Evolutionary conservation across 2,888 invertebrate genomes (phyloP), one percentile per base, ranked within the genome.

Genomic region (Lepidochitona cinerea): DNA sequence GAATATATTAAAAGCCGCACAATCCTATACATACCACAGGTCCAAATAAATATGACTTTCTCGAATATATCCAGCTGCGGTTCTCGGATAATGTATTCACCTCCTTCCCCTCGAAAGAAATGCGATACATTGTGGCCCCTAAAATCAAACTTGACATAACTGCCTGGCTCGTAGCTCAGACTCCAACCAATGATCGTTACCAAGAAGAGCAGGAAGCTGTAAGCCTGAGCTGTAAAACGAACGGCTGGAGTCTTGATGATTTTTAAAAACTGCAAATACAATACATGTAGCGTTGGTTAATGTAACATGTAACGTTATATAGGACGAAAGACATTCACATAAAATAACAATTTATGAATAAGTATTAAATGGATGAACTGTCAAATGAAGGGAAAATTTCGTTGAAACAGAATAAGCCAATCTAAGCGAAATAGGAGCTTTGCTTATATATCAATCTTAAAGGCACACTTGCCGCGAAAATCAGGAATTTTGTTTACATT

Each of bases 191-290:
- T n/a, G 18, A 66, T 79, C 33, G 83, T 59, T 18, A 68, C 67
- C 36, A 83, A 77, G 72, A 83, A 83, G 35, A 80, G 52, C 29
- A 79, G 49, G 69, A 78, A 83, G 35, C 81, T 79, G 23, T 74
- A 71, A 18, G 83, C 78, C 68, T 81, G 80, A 4, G 78, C 80
- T 26, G 81, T 67, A 74, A 83, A 83, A 71, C 82, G 83, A 12
- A 83, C 79, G 53, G 79, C 77, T 29, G 83, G 83, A 26, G 81
- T 79, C 32, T 74, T 41, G 70, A 83, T 64, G 53, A 83, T 54
- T n/a, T 75, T 68, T 14, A 78, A 75, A 7, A 81, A 65, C 83
- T 80, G 69, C 6, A 75, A 54, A 35, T 36, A 66, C 37, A 66
- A 66, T 35, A 66, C 59, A n/a, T n/a, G n/a, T n/a, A n/a, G n/a